These are phyloP conservation scores for Liopterus haemorrhoidalis DNA, from an alignment of 2,888 invertebrate genomes.

Conservation along the genomic window DNA sequence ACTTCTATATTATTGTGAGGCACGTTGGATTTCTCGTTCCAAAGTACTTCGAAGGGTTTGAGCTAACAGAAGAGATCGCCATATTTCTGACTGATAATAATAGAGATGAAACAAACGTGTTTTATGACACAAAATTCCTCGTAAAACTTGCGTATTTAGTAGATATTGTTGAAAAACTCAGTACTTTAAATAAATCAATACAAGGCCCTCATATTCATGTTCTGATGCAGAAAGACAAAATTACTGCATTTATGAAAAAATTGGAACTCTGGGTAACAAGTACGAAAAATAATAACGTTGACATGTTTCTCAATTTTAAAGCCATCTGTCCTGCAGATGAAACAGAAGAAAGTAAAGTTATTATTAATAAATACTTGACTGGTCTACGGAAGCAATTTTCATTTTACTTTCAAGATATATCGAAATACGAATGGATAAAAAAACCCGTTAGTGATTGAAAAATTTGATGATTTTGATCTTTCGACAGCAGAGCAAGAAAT, in stretches of 20 bases:
- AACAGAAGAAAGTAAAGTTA: background rate
- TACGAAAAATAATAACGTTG: no score
- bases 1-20: no score
- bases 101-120: no score
- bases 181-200: conserved; percentile 5
- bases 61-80: no score
- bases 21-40: no score
- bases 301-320: no score
- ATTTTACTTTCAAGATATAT: conserved; percentile 4
- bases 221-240: conserved; percentile 2
- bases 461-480: conserved; percentile 23
- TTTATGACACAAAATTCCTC: conserved; percentile 1
- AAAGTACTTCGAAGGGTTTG: no score
- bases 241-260: conserved; percentile 11
- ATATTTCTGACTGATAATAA: no score
- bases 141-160: conserved; percentile 9
- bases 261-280: background rate
- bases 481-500: conserved; percentile 22
- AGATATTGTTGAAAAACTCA: conserved; percentile 2
- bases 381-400: conserved; percentile 8
- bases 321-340: no score
- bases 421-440: conserved; percentile 7
- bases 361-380: no score
- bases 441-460: conserved; percentile 19
- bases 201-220: conserved; percentile 6